Conservation (phyloP, 2,888 invertebrate species). For the Nomada ferruginata region DNA sequence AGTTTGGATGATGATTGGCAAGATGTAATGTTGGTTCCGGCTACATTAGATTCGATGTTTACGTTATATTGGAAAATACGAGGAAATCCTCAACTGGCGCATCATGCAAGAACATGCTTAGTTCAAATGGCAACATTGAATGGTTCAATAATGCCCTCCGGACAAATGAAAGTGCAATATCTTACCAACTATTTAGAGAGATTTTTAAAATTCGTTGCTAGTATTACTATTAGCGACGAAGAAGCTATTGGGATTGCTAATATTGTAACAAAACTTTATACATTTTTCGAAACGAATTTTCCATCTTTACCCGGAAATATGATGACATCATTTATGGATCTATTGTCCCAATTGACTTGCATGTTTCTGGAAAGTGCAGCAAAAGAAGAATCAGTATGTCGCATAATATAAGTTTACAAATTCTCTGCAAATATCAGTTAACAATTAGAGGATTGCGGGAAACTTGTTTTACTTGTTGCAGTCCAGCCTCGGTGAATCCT, state of each 20-base stretch:
- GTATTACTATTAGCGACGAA: slow-evolving; percentile 87
- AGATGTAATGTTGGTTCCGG: slow-evolving; percentile 90
- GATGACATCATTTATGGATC: slow-evolving; percentile 86
- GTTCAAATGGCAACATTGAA: slow-evolving; percentile 91
- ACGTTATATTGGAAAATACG: slow-evolving; percentile 93
- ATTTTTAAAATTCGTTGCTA: slow-evolving; percentile 87
- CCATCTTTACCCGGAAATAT: slow-evolving; percentile 84
- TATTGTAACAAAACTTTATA: slow-evolving; percentile 87
- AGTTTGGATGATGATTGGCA: slow-evolving; percentile 89
- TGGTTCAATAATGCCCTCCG: slow-evolving; percentile 86
- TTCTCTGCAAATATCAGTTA: neutral
- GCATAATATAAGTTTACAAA: neutral
- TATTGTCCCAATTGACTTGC: slow-evolving; percentile 88
- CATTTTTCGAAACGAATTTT: slow-evolving; percentile 86
- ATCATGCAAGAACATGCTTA: slow-evolving; percentile 92
- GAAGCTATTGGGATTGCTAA: slow-evolving; percentile 89
- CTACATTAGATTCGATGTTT: slow-evolving; percentile 91
- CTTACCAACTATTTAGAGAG: slow-evolving; percentile 86
- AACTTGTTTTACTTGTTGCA: slow-evolving; percentile 70
- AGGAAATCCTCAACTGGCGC: slow-evolving; percentile 89
- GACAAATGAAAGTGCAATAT: slow-evolving; percentile 86
- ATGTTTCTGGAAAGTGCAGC: slow-evolving; percentile 88
- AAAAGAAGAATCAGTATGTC: slow-evolving; percentile 88
- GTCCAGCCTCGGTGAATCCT: slow-evolving; percentile 84
- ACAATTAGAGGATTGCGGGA: neutral